Evolutionary conservation across 2,113 vertebrate genomes (phyloP).

Genomic region (Chionis minor): DNA sequence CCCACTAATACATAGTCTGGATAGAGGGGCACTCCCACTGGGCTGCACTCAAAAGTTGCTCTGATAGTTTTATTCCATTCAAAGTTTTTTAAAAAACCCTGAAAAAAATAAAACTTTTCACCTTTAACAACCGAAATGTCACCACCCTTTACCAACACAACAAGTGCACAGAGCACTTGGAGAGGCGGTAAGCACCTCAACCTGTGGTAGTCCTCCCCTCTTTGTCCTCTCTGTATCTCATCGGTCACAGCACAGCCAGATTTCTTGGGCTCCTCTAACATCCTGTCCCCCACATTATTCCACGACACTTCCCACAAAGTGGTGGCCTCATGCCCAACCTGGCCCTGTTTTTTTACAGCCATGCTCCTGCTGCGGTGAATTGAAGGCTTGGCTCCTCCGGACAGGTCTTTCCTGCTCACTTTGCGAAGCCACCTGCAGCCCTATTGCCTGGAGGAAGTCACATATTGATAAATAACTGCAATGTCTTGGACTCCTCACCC

Average conservation of each 20-base stretch:
- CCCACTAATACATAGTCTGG: conserved; percentile 25
- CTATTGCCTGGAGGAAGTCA: accelerated
- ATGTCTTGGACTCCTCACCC: neutral
- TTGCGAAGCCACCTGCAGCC: neutral
- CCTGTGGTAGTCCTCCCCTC: neutral
- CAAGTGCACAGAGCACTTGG: neutral
- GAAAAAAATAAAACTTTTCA: neutral
- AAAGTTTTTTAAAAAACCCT: neutral
- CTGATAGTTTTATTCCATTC: conserved; percentile 25
- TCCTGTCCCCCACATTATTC: neutral
- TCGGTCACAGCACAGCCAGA: neutral
- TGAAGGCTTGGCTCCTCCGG: neutral
- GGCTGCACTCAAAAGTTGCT: conserved; percentile 21
- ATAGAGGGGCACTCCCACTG: conserved; percentile 41
- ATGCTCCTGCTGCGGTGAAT: neutral
- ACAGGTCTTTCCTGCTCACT: accelerated
- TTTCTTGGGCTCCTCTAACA: neutral
- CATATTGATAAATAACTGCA: neutral
- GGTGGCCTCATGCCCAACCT: neutral
- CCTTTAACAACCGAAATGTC: conserved; percentile 19
- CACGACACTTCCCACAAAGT: neutral
- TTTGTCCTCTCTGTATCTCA: neutral
- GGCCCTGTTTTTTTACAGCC: neutral
- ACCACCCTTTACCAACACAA: neutral
- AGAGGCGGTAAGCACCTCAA: neutral